These are phyloP conservation scores for Neodiprion fabricii DNA, from an alignment of 1,140 invertebrate genomes.

Conservation along the genomic window DNA sequence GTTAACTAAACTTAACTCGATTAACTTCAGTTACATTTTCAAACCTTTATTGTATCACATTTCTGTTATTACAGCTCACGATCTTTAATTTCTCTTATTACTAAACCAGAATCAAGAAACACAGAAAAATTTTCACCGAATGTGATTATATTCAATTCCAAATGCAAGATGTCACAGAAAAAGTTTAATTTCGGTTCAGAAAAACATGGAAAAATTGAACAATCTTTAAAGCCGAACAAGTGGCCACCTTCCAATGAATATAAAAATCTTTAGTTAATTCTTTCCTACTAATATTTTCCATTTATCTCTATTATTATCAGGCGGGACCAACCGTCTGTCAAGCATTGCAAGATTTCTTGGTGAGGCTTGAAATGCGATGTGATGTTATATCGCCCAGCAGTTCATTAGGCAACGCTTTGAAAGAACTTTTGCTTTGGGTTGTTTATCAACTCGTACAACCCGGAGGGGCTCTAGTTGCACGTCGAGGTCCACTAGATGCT, in stretches of 20 bases:
- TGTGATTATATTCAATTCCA: too few species aligned
- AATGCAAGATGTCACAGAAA: neutral
- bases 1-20: too few species aligned
- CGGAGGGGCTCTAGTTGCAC: slow-evolving; percentile 72
- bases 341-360: slow-evolving; percentile 75
- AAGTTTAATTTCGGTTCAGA: neutral
- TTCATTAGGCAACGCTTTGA: slow-evolving; percentile 68
- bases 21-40: too few species aligned
- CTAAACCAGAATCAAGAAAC: too few species aligned
- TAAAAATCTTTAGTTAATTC: neutral
- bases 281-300: neutral
- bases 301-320: slow-evolving; percentile 54
- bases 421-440: slow-evolving; percentile 73
- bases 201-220: too few species aligned
- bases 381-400: slow-evolving; percentile 67
- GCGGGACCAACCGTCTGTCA: slow-evolving; percentile 81
- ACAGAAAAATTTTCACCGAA: too few species aligned
- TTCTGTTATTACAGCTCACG: too few species aligned
- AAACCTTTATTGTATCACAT: too few species aligned
- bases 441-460: slow-evolving; percentile 75
- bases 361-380: slow-evolving; percentile 73
- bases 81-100: too few species aligned
- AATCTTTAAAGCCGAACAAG: too few species aligned
- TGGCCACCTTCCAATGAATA: neutral
- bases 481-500: slow-evolving; percentile 82